phyloP scores from a whole-genome alignment of 2,888 invertebrate species.

The Nowickia ferox region DNA sequence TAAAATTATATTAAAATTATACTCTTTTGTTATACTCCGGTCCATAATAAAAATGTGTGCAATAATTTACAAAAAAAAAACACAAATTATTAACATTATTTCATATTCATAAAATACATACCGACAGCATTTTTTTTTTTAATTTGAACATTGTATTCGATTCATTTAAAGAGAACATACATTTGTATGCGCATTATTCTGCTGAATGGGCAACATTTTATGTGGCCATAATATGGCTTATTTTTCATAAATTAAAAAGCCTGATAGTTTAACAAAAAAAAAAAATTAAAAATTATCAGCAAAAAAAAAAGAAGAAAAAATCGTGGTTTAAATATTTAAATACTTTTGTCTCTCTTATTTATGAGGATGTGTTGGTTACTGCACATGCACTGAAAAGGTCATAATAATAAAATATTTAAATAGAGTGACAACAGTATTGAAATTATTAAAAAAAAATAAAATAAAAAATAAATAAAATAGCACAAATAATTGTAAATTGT shows the following conservation, averaged over 20 bases:
- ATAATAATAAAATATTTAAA: conserved; percentile 59
- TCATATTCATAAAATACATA: neutral
- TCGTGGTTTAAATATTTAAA: conserved; percentile 38
- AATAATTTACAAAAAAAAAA: neutral
- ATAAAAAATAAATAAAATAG: conserved; percentile 11
- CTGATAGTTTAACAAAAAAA: conserved; percentile 45
- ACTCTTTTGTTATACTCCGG: neutral
- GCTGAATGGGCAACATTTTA: conserved; percentile 56
- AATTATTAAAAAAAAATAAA: conserved; percentile 41
- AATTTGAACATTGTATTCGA: conserved; percentile 1
- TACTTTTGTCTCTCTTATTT: conserved; percentile 1
- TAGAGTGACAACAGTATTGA: conserved; percentile 55
- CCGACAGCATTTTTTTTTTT: neutral
- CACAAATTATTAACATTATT: conserved; percentile 42
- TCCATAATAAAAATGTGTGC: conserved; percentile 34
- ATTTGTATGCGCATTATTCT: conserved; percentile 37
- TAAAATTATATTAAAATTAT: conserved; percentile 40
- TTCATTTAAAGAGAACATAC: neutral
- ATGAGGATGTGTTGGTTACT: neutral
- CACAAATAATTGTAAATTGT: conserved; percentile 54
- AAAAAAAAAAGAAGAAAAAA: conserved; percentile 14
- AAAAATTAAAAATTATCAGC: conserved; percentile 25
- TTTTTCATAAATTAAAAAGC: conserved; percentile 56
- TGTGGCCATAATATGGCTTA: conserved; percentile 51
- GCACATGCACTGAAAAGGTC: conserved; percentile 37